Evolutionary conservation across 1,140 invertebrate genomes (phyloP).

Genomic region (Anadara kagoshimensis): DNA sequence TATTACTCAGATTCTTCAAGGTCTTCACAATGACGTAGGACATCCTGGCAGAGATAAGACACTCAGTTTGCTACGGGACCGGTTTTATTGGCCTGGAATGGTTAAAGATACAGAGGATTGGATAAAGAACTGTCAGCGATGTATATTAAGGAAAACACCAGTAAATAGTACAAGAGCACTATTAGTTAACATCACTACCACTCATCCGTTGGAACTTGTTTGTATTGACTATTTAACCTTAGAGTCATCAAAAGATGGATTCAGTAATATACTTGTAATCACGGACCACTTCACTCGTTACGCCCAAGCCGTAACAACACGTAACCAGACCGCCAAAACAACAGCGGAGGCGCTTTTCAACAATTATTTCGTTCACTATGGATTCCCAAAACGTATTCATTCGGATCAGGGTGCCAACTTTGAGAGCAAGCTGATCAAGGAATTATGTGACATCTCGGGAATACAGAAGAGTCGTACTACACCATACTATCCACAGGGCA

Average conservation of each 20-base stretch:
- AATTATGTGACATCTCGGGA: constrained; percentile 19
- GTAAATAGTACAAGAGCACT: neutral
- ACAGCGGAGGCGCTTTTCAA: neutral
- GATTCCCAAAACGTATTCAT: constrained; percentile 10
- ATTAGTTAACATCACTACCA: neutral
- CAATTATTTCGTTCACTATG: neutral
- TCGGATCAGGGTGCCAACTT: constrained; percentile 26
- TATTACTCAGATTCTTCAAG: neutral
- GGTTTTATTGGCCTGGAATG: neutral
- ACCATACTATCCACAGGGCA: constrained; percentile 9
- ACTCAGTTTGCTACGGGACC: neutral
- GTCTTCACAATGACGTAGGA: neutral
- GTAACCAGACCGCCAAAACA: neutral
- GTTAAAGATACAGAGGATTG: neutral
- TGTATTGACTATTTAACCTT: constrained; percentile 1
- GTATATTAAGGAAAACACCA: neutral
- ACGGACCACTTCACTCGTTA: constrained; percentile 9
- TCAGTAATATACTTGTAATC: neutral
- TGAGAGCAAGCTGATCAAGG: constrained; percentile 21
- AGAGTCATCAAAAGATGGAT: neutral
- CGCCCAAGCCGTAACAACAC: neutral
- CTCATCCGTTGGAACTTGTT: neutral
- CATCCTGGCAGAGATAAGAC: neutral
- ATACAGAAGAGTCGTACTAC: constrained; percentile 13
- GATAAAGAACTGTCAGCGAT: neutral